A percentile compares a stretch with the other conserved stretches of the same genome.
phyloP scores from a whole-genome alignment of 2,113 vertebrate species.

The Caranx ignobilis region DNA sequence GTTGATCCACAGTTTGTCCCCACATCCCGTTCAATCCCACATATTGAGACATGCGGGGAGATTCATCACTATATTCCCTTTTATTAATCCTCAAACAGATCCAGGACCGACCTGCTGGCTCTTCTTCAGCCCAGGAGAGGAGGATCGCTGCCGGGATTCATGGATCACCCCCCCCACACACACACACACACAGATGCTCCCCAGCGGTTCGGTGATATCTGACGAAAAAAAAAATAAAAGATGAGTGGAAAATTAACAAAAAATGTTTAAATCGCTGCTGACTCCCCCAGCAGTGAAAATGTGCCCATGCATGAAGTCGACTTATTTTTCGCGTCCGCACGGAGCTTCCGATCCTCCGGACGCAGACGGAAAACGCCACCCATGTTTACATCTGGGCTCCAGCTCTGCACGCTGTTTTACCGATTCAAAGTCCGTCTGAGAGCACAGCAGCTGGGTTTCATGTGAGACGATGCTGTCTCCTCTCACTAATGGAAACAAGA shows the following conservation, averaged over 20 bases:
- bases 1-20: background rate
- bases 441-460: background rate
- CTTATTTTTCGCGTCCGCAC: conserved; percentile 47
- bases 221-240: background rate
- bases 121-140: conserved; percentile 43
- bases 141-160: conserved; percentile 24
- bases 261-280: background rate
- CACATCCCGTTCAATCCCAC: conserved; percentile 25
- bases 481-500: conserved; percentile 34
- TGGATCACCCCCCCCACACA: background rate
- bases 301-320: conserved; percentile 31
- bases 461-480: conserved; percentile 5
- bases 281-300: background rate
- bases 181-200: conserved; percentile 9
- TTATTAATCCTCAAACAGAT: background rate
- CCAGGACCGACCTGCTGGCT: conserved; percentile 43
- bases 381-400: conserved; percentile 14
- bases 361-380: conserved; percentile 41
- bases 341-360: conserved; percentile 20
- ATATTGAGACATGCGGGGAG: background rate
- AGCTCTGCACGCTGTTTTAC: background rate
- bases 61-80: background rate
- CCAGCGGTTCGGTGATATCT: conserved; percentile 12
- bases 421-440: too few species aligned
- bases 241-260: background rate